A percentile compares a stretch with the other conserved stretches of the same genome.
These are phyloP conservation scores for Apostichopus parvimensis DNA, from an alignment of 35 echinoderm and acorn worm genomes.

Conservation along the genomic window DNA sequence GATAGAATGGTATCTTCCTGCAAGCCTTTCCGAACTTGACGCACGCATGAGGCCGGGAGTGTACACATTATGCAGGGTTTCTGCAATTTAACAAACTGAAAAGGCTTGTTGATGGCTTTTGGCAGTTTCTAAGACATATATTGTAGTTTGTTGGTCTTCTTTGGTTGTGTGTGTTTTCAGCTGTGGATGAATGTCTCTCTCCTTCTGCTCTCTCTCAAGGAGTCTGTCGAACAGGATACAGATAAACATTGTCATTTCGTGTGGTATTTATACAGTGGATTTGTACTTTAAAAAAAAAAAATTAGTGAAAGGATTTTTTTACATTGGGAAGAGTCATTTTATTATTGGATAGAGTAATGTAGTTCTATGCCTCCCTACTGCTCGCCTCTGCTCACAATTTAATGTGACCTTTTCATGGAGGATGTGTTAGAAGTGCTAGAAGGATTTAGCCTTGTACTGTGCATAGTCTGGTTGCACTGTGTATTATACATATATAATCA, in stretches of 20 bases:
- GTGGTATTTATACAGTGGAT: not conserved
- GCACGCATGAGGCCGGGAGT: slow-evolving; percentile 1
- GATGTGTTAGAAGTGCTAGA: not conserved
- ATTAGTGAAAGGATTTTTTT: not conserved
- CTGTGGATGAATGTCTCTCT: not conserved
- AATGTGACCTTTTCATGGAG: slow-evolving; percentile 20
- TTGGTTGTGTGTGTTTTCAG: not conserved
- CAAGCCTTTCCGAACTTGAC: slow-evolving; percentile 18
- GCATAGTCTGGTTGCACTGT: not conserved
- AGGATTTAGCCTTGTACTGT: not conserved
- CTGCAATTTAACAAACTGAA: slow-evolving; percentile 40
- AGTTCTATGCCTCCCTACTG: not conserved
- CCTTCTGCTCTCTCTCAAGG: not conserved
- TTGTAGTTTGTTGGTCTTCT: not conserved
- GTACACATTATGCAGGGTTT: slow-evolving; percentile 50
- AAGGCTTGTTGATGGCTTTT: slow-evolving; percentile 37
- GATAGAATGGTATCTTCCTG: slow-evolving; percentile 37
- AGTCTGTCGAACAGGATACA: not conserved
- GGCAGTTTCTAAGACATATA: slow-evolving; percentile 7
- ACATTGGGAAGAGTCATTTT: not conserved
- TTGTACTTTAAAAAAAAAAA: not conserved
- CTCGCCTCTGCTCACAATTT: slow-evolving; percentile 3
- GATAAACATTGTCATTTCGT: not conserved
- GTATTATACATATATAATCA: not conserved
- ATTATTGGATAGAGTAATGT: not conserved